Evolutionary conservation across 1,140 invertebrate genomes (phyloP), one percentile per base, ranked within the genome.

Genomic region (Sminthurides bifidus): DNA sequence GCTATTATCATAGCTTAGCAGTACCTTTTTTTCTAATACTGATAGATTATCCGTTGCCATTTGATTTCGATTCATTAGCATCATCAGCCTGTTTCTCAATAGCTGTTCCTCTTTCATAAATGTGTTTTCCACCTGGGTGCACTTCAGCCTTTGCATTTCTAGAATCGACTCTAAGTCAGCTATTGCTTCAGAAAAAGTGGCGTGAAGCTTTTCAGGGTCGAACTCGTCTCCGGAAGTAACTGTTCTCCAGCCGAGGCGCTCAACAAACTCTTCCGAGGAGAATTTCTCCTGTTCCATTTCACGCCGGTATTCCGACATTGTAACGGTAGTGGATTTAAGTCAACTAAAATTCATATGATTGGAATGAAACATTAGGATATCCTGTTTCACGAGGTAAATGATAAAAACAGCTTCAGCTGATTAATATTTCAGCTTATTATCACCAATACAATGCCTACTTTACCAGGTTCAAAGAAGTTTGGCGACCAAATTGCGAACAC

Each of bases 221-320:
- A 87, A 84, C 51, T 72, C 72, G 26, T 71, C 70, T 31, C 65
- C 65, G 64, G 88, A 87, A 59, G 82, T 82, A 63, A 90, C 86
- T 33, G 90, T 89, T 67, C 91, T 79, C 84, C 92, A 93, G 54
- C 93, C 93, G 61, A 98, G 74, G 54, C 92, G 76, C 72, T 98
- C 94, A 1, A 98, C 92, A 79, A 98, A 98, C 67, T 96, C 92
- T 71, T 92, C 87, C 23, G 90, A 82, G 77, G 96, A 89, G 73
- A 96, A 98, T 1, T 92, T 90, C 69, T 96, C 91, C 88, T 88
- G 63, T 58, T 67, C 66, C 66, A 67, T 67, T 60, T 67, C 66
- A 17, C 59, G 44, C 50, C 61, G 51, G 29, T 61, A 62, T 26
- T 64, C 56, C 40, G 58, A 40, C 56, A 65, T 63, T 23, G n/a